phyloP scores from a whole-genome alignment of 2,888 invertebrate species.

The Magallana nippona region DNA sequence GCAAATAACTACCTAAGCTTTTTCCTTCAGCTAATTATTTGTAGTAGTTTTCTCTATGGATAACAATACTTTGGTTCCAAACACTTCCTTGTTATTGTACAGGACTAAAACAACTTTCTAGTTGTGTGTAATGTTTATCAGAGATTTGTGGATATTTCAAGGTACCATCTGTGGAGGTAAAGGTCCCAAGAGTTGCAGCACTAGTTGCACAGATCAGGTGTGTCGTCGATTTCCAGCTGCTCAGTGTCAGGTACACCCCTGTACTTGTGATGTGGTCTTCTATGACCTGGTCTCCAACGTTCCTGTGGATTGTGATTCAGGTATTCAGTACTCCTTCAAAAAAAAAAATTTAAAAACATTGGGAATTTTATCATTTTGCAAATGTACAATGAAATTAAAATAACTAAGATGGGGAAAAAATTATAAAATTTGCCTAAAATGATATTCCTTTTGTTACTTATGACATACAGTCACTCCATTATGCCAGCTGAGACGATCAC shows the following conservation, averaged over 20 bases:
- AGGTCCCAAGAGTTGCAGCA: slow-evolving; percentile 42
- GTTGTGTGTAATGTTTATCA: too few species aligned
- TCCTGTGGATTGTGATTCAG: slow-evolving; percentile 41
- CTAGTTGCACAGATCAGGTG: slow-evolving; percentile 35
- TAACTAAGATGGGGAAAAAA: too few species aligned
- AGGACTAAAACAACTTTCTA: too few species aligned
- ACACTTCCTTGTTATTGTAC: too few species aligned
- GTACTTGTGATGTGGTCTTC: slow-evolving; percentile 45
- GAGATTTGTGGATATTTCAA: background rate
- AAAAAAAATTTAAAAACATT: too few species aligned
- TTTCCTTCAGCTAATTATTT: too few species aligned
- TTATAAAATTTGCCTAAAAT: background rate
- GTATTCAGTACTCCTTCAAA: background rate
- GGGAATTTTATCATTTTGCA: too few species aligned
- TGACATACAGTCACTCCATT: slow-evolving; percentile 36
- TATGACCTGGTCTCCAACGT: slow-evolving; percentile 44
- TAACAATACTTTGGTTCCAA: too few species aligned
- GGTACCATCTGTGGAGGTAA: slow-evolving; percentile 42
- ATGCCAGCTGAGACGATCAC: slow-evolving; percentile 41
- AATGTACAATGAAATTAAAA: too few species aligned
- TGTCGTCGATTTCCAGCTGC: slow-evolving; percentile 43
- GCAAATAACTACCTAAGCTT: too few species aligned
- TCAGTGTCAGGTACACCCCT: slow-evolving; percentile 45
- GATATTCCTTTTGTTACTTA: background rate
- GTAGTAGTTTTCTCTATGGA: too few species aligned